These are phyloP conservation scores for Podilymbus podiceps DNA, from an alignment of 2,113 vertebrate species.

Conservation along the genomic window DNA sequence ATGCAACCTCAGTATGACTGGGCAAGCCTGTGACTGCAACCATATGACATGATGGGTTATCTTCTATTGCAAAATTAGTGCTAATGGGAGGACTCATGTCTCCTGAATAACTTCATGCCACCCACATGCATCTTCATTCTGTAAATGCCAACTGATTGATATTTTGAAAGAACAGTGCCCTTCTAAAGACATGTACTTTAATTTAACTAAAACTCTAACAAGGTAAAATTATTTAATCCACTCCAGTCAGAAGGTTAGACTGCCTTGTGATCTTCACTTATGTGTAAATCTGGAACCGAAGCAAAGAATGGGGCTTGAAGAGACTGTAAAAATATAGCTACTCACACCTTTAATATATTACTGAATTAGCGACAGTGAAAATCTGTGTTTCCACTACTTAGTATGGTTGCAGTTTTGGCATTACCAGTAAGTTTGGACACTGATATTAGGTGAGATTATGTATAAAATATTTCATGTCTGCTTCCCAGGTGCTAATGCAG, in stretches of 20 bases:
- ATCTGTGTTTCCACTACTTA: background rate
- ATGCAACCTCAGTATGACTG: background rate
- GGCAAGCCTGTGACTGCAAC: background rate
- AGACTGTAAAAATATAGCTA: background rate
- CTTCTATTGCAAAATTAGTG: background rate
- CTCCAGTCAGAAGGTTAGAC: background rate
- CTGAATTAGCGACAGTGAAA: background rate
- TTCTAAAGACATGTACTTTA: background rate
- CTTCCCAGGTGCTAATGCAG: background rate
- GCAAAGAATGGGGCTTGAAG: background rate
- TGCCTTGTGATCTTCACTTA: background rate
- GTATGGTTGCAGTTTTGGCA: background rate
- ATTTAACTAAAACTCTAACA: background rate
- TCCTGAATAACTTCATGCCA: background rate
- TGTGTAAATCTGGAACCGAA: background rate
- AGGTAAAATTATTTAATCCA: background rate
- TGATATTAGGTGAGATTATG: background rate
- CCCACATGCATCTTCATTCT: background rate
- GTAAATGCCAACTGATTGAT: background rate
- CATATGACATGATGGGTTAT: background rate
- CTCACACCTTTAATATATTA: background rate
- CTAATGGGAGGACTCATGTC: background rate
- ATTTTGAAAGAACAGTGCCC: background rate
- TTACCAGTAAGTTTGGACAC: background rate
- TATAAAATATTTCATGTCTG: background rate